These are phyloP conservation scores for Cryptophagus acutangulus DNA, from an alignment of 2,888 invertebrate species.

Conservation along the genomic window DNA sequence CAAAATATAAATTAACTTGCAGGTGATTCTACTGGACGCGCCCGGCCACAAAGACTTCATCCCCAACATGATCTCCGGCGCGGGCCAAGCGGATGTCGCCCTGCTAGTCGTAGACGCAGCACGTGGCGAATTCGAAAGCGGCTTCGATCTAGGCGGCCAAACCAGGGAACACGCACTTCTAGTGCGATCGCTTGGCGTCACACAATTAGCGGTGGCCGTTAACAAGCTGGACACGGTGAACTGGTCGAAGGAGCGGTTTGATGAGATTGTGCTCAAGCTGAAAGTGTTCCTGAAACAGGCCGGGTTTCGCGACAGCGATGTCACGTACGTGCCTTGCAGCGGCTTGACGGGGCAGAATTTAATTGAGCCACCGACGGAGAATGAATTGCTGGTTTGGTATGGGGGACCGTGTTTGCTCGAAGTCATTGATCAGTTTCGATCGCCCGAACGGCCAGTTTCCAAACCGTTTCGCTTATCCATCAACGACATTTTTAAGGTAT, in stretches of 20 bases:
- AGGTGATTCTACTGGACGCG: conserved; percentile 88
- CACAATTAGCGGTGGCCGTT: conserved; percentile 89
- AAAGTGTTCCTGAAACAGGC: conserved; percentile 81
- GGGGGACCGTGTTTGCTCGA: conserved; percentile 77
- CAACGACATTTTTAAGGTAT: conserved; percentile 89
- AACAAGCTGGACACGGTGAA: conserved; percentile 96
- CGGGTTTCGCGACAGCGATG: conserved; percentile 82
- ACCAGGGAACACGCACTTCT: conserved; percentile 95
- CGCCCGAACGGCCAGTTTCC: conserved; percentile 79
- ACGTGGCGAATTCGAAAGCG: conserved; percentile 97
- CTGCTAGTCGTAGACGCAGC: conserved; percentile 94
- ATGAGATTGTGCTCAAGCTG: conserved; percentile 81
- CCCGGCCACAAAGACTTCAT: conserved; percentile 99
- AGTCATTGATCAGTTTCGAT: conserved; percentile 78
- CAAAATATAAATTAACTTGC: conserved; percentile 7
- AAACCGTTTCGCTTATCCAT: conserved; percentile 90
- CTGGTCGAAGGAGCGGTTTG: conserved; percentile 88
- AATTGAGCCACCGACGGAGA: conserved; percentile 60
- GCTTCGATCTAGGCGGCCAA: conserved; percentile 97
- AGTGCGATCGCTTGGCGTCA: conserved; percentile 84
- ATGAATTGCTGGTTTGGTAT: conserved; percentile 69
- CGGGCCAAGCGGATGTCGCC: conserved; percentile 97
- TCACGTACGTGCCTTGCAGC: conserved; percentile 90
- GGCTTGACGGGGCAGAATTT: conserved; percentile 96
- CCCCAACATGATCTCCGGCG: conserved; percentile 99